Base-by-base conservation (phyloP, 2,797 vertebrate genomes). In the Vireo griseus region DNA sequence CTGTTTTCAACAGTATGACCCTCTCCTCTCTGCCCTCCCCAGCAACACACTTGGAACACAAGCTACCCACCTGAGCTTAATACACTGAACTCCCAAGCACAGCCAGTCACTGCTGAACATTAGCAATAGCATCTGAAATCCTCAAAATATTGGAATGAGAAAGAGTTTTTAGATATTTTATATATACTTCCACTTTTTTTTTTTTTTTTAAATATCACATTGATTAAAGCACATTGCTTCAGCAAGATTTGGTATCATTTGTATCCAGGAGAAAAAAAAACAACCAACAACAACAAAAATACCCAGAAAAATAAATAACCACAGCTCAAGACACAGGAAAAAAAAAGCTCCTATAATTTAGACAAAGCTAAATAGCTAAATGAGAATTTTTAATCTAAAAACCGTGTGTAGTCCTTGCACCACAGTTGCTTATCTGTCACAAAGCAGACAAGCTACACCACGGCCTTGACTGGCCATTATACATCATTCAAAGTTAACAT, bases 381-480 rank as follows among this genome's bases (percentile, higher is more conserved):
- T 3, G 3, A 76, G 33, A 77, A 52, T 55, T 71, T 88, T 83
- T 61, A 86, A 92, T 58, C 86, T 74, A 92, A 93, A 80, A 88
- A 35, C 40, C 11, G 19, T 0, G 13, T 44, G 35, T 12, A 94
- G 93, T 92, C 93, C 96, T 97, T 97, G 96, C 57, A 81, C 61
- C 25, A 8, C 35, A 52, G 69, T n/a, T 90, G 51, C 86, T 95
- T 96, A 97, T 97, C 96, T 95, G 54, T 61, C 88, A 61, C 72
- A 72, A 74, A 86, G 88, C 83, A 95, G 94, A 95, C 84, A 81
- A 95, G n/a, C 83, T 57, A 58, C 67, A 55, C 26, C 44, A 13
- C 1, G 25, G 86, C 97, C 96, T 97, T 96, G 96, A 91, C 94
- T 89, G 88, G 62, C 69, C 76, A 83, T 55, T 71, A 90, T 68